Conservation (phyloP, 2,888 invertebrate genomes). For the Tolmerus cingulatus region DNA sequence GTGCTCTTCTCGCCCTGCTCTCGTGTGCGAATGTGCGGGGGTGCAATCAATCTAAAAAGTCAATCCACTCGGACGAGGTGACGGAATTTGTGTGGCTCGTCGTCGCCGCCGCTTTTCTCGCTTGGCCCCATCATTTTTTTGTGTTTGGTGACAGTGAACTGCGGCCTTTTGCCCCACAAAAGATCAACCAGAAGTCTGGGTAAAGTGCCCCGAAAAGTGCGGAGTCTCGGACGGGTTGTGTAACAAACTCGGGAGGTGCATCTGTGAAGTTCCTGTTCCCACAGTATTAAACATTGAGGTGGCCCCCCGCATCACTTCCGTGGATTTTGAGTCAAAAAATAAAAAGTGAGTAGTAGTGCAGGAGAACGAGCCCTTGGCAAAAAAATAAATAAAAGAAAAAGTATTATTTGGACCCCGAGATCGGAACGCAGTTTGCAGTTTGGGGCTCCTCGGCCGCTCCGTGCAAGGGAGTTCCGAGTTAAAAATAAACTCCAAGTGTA, state of each 20-base stretch:
- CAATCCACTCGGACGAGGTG: slow-evolving; percentile 4
- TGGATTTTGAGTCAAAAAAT: neutral
- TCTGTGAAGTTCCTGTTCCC: neutral
- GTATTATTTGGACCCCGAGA: neutral
- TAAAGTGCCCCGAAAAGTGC: slow-evolving; percentile 5
- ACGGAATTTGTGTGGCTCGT: neutral
- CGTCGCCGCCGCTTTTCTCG: neutral
- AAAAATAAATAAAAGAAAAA: neutral
- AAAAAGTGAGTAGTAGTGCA: neutral
- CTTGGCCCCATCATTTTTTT: neutral
- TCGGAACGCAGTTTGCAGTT: neutral
- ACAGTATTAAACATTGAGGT: neutral
- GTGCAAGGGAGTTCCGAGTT: slow-evolving; percentile 33
- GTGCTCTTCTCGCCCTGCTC: neutral
- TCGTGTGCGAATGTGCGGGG: slow-evolving; percentile 23
- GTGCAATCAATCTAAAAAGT: slow-evolving; percentile 37
- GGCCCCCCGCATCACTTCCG: neutral
- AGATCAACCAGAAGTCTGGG: neutral
- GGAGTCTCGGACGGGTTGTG: slow-evolving; percentile 6
- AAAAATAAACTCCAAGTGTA: slow-evolving; percentile 21
- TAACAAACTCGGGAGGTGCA: neutral
- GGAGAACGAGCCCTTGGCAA: neutral
- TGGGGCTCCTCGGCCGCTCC: neutral
- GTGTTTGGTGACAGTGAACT: neutral
- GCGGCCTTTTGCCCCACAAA: neutral